Base-by-base conservation (phyloP, 2,797 vertebrate species). In the Aulostomus chinensis region DNA sequence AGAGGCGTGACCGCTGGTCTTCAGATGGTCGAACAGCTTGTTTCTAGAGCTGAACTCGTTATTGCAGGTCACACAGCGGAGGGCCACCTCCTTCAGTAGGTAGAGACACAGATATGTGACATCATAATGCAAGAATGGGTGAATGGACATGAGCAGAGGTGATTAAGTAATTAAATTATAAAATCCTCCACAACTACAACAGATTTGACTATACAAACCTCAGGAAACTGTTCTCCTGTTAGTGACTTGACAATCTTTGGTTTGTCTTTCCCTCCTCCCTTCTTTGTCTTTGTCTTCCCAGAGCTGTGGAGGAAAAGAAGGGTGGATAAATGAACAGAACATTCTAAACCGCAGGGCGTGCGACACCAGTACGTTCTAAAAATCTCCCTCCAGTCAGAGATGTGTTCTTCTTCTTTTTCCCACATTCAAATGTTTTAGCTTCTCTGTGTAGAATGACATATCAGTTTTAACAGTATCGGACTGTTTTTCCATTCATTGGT, bases 1-100 rank as follows among this genome's bases (percentile, higher is more conserved):
- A 4, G 72, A 90, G 35, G 95, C 92, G 0, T 99, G 96, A 36
- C 96, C 94, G 0, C 94, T 95, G 18, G 78, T 86, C 85, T 95
- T 97, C 35, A 99, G 87, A 36, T 99, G 97, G 69, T 94, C 94
- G 37, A 99, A 99, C 50, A 99, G 78, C 81, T 98, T 98, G 86
- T 98, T 99, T 75, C 97, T 92, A 1, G 96, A 95, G 37, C 92
- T 35, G 79, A 99, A 99, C 37, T 91, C 90, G 28, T 75, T 80
- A 55, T 86, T 85, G 58, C 97, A 99, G 42, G 91, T 94, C 42
- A 92, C 89, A 39, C 97, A 98, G 64, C 65, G 40, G 52, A 95
- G 87, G 33, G 59, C 86, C n/a, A 48, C 40, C 58, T 95, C 92
- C 68, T 43, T 92, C 93, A 94, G 64, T 2, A 41, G 7, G 25